These are phyloP conservation scores for Chaetodon trifascialis DNA, from an alignment of 2,113 vertebrate species.

Conservation along the genomic window DNA sequence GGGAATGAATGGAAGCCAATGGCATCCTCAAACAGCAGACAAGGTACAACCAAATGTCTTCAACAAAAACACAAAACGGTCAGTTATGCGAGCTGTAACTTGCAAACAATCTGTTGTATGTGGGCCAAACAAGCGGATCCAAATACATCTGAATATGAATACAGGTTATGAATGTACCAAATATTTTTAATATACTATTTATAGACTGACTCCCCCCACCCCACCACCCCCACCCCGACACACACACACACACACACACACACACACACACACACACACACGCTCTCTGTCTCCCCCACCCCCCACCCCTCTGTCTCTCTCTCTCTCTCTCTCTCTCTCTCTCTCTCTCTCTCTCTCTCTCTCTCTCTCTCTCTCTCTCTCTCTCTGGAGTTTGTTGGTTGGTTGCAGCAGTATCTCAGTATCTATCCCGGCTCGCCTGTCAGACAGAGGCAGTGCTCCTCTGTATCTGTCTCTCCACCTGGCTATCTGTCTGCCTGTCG, in stretches of 20 bases:
- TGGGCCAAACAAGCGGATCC: neutral
- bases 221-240: too few relatives aligned
- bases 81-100: neutral
- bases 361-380: conserved; percentile 27
- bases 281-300: too few relatives aligned
- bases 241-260: too few relatives aligned
- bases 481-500: neutral
- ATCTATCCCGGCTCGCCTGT: conserved; percentile 41
- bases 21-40: neutral
- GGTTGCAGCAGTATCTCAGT: conserved; percentile 64
- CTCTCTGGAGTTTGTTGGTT: conserved; percentile 55
- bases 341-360: conserved; percentile 8
- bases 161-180: too few relatives aligned
- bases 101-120: neutral
- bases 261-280: too few relatives aligned
- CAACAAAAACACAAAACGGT: neutral
- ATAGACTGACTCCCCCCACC: neutral
- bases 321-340: conserved; percentile 3
- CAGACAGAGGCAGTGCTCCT: conserved; percentile 42
- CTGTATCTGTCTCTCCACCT: neutral
- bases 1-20: neutral
- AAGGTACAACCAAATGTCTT: neutral
- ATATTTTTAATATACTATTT: too few relatives aligned
- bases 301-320: conserved; percentile 1
- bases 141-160: conserved; percentile 18